Conservation (phyloP, 2,113 vertebrate genomes). For the Monopterus albus region DNA sequence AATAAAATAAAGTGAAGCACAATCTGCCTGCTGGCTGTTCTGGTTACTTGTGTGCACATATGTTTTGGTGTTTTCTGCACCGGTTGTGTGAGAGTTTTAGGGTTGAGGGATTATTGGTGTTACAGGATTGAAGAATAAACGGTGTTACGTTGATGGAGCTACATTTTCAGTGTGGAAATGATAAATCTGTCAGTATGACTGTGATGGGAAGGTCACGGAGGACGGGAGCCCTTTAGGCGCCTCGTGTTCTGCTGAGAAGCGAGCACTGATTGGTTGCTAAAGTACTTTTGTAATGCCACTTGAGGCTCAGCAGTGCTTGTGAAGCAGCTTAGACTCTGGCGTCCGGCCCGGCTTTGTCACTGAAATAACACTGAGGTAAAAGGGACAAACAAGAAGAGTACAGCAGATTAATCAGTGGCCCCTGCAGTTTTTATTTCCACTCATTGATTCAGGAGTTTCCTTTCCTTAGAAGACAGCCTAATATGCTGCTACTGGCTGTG, state of each 20-base stretch:
- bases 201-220: conserved; percentile 12
- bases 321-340: conserved; percentile 22
- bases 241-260: conserved; percentile 1
- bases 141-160: too few relatives aligned
- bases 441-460: too few relatives aligned
- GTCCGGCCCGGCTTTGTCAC: neutral
- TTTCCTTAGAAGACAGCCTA: too few relatives aligned
- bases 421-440: too few relatives aligned
- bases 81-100: conserved; percentile 9
- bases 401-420: too few relatives aligned
- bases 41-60: neutral
- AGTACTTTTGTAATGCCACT: conserved; percentile 34
- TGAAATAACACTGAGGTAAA: neutral
- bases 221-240: conserved; percentile 13
- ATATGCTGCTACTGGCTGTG: too few relatives aligned
- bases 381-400: too few relatives aligned
- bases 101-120: conserved; percentile 48
- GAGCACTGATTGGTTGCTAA: conserved; percentile 11
- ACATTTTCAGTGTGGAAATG: too few relatives aligned
- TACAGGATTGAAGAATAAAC: conserved; percentile 51
- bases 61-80: conserved; percentile 11
- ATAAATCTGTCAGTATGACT: conserved; percentile 3
- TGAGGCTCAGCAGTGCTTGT: conserved; percentile 22
- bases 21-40: neutral
- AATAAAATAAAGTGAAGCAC: neutral